Evolutionary conservation across 2,888 invertebrate genomes (phyloP).

Genomic region (Nephrocerus scutellatus): DNA sequence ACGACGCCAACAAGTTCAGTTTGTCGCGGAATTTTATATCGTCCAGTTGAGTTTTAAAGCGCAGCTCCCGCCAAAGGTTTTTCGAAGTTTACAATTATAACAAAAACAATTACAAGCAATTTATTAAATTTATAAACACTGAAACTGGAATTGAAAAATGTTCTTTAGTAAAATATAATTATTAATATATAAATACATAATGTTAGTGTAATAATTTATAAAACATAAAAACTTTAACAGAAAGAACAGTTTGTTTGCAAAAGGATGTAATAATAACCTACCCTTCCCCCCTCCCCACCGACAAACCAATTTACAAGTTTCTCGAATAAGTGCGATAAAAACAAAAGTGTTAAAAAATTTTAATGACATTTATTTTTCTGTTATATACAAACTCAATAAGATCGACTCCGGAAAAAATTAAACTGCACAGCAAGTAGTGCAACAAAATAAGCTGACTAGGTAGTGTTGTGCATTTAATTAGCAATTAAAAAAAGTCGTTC

Average conservation of each 20-base stretch:
- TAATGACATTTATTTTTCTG: constrained; percentile 1
- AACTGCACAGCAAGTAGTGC: no score
- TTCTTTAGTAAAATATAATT: neutral
- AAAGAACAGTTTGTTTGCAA: neutral
- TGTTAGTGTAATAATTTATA: neutral
- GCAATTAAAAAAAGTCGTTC: no score
- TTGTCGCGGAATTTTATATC: constrained; percentile 40
- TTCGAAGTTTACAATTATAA: constrained; percentile 3
- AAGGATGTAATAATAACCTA: no score
- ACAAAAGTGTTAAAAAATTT: constrained; percentile 10
- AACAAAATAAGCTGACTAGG: no score
- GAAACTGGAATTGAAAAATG: constrained; percentile 1
- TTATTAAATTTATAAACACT: constrained; percentile 2
- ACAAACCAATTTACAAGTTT: no score
- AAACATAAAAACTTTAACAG: neutral
- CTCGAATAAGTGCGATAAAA: neutral
- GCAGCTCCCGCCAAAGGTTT: constrained; percentile 5
- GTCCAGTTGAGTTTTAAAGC: constrained; percentile 36
- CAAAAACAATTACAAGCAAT: constrained; percentile 7
- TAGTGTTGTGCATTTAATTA: no score
- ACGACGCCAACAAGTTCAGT: constrained; percentile 30
- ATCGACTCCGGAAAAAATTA: no score
- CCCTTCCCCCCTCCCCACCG: no score
- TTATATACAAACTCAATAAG: no score
- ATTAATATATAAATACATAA: neutral